These are phyloP conservation scores for Craseonycteris thonglongyai DNA, from an alignment of 2,113 vertebrate species.

Conservation along the genomic window DNA sequence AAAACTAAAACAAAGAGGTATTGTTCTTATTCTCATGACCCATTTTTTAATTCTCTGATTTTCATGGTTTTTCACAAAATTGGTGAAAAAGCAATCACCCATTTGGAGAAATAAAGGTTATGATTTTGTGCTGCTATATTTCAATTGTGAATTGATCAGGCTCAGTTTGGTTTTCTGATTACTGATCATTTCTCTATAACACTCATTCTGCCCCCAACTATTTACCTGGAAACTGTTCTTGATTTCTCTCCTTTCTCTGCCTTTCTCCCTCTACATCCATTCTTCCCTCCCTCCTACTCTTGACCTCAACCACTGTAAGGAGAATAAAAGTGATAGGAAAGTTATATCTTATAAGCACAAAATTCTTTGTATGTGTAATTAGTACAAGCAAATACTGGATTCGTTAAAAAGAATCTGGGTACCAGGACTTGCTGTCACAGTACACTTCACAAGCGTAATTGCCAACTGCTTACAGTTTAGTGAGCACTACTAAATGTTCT, in stretches of 20 bases:
- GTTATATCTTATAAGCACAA: neutral
- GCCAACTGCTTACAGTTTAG: neutral
- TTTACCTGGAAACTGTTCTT: neutral
- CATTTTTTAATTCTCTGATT: neutral
- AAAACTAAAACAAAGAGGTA: neutral
- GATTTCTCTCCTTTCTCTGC: neutral
- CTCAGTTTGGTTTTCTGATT: neutral
- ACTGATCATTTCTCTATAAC: neutral
- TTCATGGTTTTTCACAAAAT: neutral
- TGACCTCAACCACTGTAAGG: neutral
- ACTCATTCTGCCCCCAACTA: neutral
- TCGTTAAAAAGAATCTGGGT: neutral
- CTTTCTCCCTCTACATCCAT: neutral
- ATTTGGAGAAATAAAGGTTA: neutral
- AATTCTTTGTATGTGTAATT: constrained; percentile 30
- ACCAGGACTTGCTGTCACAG: neutral
- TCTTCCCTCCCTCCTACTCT: neutral
- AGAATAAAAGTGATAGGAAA: neutral
- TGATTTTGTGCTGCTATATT: neutral
- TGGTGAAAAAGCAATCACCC: neutral
- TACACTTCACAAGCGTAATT: neutral
- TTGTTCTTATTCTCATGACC: neutral
- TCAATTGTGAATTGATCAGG: neutral
- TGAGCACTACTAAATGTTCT: neutral
- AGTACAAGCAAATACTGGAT: neutral